Conservation (phyloP, 2,797 vertebrate genomes). For the Propithecus perrieri region DNA sequence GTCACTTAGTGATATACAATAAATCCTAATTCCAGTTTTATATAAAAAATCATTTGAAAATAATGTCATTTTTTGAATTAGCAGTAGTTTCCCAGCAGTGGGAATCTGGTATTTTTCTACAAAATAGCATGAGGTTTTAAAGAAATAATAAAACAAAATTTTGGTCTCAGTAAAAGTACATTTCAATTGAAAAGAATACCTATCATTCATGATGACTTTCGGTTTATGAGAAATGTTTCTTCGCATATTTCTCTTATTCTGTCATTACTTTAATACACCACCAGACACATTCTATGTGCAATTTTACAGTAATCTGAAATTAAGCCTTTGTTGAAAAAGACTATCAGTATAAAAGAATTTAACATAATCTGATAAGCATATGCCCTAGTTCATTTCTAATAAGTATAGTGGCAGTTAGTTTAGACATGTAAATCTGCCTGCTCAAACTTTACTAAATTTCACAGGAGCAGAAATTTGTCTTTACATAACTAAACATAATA, state of each 20-base stretch:
- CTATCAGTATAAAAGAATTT: slow-evolving; percentile 64
- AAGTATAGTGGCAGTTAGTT: slow-evolving; percentile 76
- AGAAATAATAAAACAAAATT: too few species aligned
- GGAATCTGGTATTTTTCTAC: too few species aligned
- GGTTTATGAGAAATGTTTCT: too few species aligned
- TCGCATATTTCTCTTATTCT: too few species aligned
- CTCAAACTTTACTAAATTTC: slow-evolving; percentile 80
- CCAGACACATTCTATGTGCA: too few species aligned
- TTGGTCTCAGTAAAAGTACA: too few species aligned
- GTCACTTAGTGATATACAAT: background rate
- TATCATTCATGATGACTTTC: too few species aligned
- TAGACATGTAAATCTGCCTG: slow-evolving; percentile 81
- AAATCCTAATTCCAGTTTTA: background rate
- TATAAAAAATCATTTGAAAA: background rate
- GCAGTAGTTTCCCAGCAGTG: too few species aligned
- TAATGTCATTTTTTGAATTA: too few species aligned
- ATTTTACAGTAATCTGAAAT: slow-evolving; percentile 46
- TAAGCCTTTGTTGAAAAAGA: slow-evolving; percentile 53
- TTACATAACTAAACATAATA: slow-evolving; percentile 83
- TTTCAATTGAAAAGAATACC: too few species aligned
- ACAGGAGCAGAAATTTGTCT: slow-evolving; percentile 73
- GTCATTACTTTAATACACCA: too few species aligned
- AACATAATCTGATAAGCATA: slow-evolving; percentile 73
- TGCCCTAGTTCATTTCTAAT: slow-evolving; percentile 77
- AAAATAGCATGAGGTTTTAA: too few species aligned